Base-by-base conservation (phyloP, 2,888 invertebrate species). In the Ischnura elegans region DNA sequence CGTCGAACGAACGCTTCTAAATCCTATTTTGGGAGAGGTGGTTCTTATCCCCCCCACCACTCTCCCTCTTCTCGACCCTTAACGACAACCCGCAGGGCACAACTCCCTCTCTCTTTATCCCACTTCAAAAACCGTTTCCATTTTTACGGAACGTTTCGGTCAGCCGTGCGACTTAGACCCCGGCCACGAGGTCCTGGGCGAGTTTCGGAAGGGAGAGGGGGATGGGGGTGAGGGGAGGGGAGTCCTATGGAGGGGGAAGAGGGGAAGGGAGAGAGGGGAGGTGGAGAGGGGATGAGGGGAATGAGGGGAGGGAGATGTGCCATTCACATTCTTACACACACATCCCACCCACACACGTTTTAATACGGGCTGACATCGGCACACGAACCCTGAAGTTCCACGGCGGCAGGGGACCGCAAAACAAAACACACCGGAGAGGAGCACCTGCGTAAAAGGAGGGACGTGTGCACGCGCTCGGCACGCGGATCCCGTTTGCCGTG, bases 141-240 rank as follows among this genome's bases (percentile, higher is more conserved):
- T 61, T 90, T 45, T 90, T 61, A n/a, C 55, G 43, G 90, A 76
- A 76, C 76, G 90, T 90, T 90, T 76, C 61, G 55, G 61, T 43
- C 55, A 90, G 90, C 90, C 61, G n/a, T 90, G 43, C 61, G 61
- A 90, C 90, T 61, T n/a, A 90, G 43, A 42, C 90, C 90, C 90
- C 90, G 90, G 90, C 90, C 90, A 90, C 90, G 90, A 90, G 90
- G 76, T 29, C 76, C 76, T 76, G 76, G 76, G 36, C 76, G 76
- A 76, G 29, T 76, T 76, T 25, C 51, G 8, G 51, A 36, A 25
- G 76, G 36, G 76, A 21, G 29, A 25, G 36, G n/a, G 76, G 76
- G 16, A 25, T 2, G n/a, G 36, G n/a, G 29, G 29, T 6, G 66
- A 61, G 66, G 36, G n/a, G 36, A 10, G 10, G 76, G 36, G 36